These are phyloP conservation scores for Masticophis lateralis DNA, from an alignment of 2,797 vertebrate species.

Conservation along the genomic window DNA sequence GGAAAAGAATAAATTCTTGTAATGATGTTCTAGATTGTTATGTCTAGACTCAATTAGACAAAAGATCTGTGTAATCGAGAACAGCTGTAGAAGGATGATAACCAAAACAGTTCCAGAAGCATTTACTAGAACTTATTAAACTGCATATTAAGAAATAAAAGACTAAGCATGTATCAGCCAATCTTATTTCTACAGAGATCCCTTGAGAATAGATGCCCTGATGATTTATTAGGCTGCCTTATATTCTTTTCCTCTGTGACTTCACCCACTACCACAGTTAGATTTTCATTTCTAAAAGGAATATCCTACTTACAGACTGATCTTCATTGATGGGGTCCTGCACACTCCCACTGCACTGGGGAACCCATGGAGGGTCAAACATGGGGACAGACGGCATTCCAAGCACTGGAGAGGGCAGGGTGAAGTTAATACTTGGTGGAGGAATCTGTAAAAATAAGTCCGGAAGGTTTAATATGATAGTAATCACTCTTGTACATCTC, in stretches of 20 bases:
- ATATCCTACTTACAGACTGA: slow-evolving; percentile 86
- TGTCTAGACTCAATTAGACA: background rate
- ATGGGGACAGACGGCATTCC: slow-evolving; percentile 99
- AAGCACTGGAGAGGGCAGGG: slow-evolving; percentile 94
- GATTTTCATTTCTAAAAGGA: background rate
- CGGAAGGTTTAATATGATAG: slow-evolving; percentile 1
- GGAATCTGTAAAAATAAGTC: slow-evolving; percentile 81
- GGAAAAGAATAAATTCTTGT: background rate
- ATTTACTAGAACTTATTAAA: background rate
- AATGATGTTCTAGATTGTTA: background rate
- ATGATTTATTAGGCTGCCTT: background rate
- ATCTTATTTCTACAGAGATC: background rate
- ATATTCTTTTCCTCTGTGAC: background rate
- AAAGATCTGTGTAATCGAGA: background rate
- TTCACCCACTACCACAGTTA: background rate
- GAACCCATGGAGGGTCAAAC: slow-evolving; percentile 98
- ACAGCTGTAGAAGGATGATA: background rate
- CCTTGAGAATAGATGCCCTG: background rate
- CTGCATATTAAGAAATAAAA: background rate
- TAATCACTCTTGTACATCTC: background rate
- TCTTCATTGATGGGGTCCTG: slow-evolving; percentile 98
- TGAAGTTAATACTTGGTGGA: slow-evolving; percentile 99
- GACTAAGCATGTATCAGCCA: background rate
- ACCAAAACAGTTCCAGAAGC: background rate
- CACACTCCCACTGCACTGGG: slow-evolving; percentile 93